Base-by-base conservation (phyloP, 2,113 vertebrate genomes). In the Phoxinus phoxinus region DNA sequence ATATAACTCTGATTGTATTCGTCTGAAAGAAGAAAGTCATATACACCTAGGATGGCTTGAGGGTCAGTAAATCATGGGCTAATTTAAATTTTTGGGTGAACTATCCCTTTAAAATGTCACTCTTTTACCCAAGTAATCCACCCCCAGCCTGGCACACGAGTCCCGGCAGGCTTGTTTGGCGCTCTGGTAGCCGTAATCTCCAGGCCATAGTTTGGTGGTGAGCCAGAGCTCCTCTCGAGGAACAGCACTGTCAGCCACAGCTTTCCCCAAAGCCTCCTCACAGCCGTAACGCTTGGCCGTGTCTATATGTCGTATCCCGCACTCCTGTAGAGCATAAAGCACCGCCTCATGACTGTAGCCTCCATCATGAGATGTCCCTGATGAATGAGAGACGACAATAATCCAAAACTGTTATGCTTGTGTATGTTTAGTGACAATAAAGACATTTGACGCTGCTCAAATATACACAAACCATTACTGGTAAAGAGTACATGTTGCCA, bases 151-250 rank as follows among this genome's bases (percentile, higher is more conserved):
- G 83, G 90, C 85, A 89, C 94, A 95, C 1, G 95, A 96, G 11
- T 94, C 93, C 15, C 93, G 46, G 86, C 93, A 95, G 77, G 95
- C 94, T 84, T 91, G 90, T 86, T 93, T 94, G 15, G 95, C 89
- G 23, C 84, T 91, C 41, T 90, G 87, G 89, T 95, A 95, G 84
- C 95, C 94, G 10, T 94, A 96, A 89, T 96, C 94, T 6, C 56
- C 85, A 0, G 90, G 93, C 94, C 96, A 97, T 44, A 96, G 92
- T 74, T 96, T 95, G 83, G 93, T 95, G 2, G 96, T 96, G 91
- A 97, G 86, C 95, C 96, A 96, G 58, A 96, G 90, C 6, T 94
- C 89, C 56, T 94, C 90, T 23, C 89, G 76, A 19, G 91, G 90
- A 46, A 96, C 76, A 3, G 85, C 90, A 11, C 95, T 96, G 30